Base-by-base conservation (phyloP, 2,888 invertebrate species). In the Drosophila lutescens region DNA sequence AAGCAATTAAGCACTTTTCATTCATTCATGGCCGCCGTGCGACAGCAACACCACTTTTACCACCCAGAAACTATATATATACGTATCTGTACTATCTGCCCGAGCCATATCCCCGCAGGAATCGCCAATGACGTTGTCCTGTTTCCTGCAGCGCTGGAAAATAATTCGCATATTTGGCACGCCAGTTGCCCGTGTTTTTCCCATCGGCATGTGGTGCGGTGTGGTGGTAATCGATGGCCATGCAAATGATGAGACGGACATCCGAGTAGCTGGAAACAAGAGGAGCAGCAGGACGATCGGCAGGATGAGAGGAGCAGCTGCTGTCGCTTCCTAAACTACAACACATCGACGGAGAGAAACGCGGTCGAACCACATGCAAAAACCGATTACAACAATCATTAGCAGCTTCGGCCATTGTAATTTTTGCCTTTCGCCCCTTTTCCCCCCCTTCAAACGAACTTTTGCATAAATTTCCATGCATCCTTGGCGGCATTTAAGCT, bases 1-100 rank as follows among this genome's bases (percentile, higher is more conserved):
- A 90, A 91, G 91, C 91, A 91, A 91, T 91, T 91, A 91, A 90
- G 90, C 90, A 86, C 89, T 90, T 88, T 90, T 90, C 86, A 88
- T 84, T 84, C 86, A 86, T 86, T 86, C 89, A 89, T 80, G 89
- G 78, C 71, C 78, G 58, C 17, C 23, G 57, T 26, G 26, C 75
- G 63, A 59, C 65, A 51, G 62, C 73, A 73, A 69, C 73, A 78
- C 74, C 26, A 26, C 77, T 68, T 81, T 78, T 62, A 38, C 60
- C 46, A 32, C 61, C 65, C 80, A 70, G n/a, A 38, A 12, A 20
- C 53, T 34, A 17, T 49, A 34, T 49, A 17, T 7, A 15, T 15
- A n/a, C n/a, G n/a, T n/a, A 30, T 49, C 49, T 20, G 17, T 23
- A n/a, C 1, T 17, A 43, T 43, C 43, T 40, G 9, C 54, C 54